These are phyloP conservation scores for Cyprinodon brontotheroides DNA, from an alignment of 2,113 vertebrate species.

Conservation along the genomic window DNA sequence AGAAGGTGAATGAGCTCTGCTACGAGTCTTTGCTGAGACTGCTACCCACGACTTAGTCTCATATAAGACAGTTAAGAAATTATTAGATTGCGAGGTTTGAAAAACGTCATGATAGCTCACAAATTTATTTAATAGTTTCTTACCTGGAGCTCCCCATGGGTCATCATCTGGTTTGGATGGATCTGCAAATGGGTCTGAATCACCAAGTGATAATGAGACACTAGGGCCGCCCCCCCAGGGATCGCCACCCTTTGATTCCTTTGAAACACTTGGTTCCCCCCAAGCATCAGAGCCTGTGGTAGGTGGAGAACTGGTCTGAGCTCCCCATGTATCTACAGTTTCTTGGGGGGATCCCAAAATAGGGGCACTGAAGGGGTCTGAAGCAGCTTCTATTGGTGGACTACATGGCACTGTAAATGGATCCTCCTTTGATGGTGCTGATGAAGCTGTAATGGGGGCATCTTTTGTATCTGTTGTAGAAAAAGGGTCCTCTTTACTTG, in stretches of 20 bases:
- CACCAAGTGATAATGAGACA: slow-evolving; percentile 24
- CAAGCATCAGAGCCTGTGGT: slow-evolving; percentile 71
- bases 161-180: slow-evolving; percentile 61
- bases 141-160: slow-evolving; percentile 77
- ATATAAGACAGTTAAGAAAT: too few relatives aligned
- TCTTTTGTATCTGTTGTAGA: slow-evolving; percentile 7
- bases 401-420: slow-evolving; percentile 34
- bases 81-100: background rate
- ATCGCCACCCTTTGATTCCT: slow-evolving; percentile 58
- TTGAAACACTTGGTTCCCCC: slow-evolving; percentile 67
- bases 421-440: slow-evolving; percentile 25
- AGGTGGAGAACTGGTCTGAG: slow-evolving; percentile 39
- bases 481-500: slow-evolving; percentile 21
- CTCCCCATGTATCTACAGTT: slow-evolving; percentile 50
- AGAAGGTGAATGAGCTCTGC: too few relatives aligned
- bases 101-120: background rate
- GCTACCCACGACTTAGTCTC: too few relatives aligned
- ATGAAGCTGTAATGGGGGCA: slow-evolving; percentile 20
- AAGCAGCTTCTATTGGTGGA: slow-evolving; percentile 28
- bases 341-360: slow-evolving; percentile 18
- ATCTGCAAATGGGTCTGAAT: slow-evolving; percentile 72
- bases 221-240: slow-evolving; percentile 65
- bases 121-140: slow-evolving; percentile 8
- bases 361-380: slow-evolving; percentile 60
- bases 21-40: too few relatives aligned